These are phyloP conservation scores for Botia almorhae DNA, from an alignment of 2,797 vertebrate genomes.

Conservation along the genomic window DNA sequence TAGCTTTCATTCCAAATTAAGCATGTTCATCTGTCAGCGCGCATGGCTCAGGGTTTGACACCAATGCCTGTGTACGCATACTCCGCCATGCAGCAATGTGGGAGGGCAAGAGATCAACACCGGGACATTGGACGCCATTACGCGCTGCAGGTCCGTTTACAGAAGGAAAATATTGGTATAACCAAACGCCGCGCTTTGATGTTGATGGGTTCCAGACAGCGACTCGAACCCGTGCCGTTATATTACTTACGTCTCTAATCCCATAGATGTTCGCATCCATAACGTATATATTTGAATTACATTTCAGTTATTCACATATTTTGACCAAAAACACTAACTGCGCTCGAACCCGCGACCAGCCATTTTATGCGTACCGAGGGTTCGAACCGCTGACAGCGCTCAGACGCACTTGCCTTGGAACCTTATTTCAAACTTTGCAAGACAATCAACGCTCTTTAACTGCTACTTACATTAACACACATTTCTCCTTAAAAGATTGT, in stretches of 20 bases:
- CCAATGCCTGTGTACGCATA: constrained; percentile 24
- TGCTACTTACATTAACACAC: background rate
- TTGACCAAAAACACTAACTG: constrained; percentile 47
- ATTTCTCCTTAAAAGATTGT: background rate
- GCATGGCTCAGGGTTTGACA: constrained; percentile 46
- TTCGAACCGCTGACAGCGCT: constrained; percentile 76
- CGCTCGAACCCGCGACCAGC: constrained; percentile 84
- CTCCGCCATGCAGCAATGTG: constrained; percentile 33
- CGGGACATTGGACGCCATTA: constrained; percentile 80
- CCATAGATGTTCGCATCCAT: background rate
- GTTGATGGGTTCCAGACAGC: constrained; percentile 17
- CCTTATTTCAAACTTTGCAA: constrained; percentile 69
- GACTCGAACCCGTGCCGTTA: constrained; percentile 55
- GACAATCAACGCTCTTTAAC: constrained; percentile 54
- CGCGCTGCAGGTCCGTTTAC: constrained; percentile 77
- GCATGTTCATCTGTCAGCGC: constrained; percentile 37
- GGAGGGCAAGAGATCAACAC: constrained; percentile 65
- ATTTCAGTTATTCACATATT: background rate
- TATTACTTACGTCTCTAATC: constrained; percentile 10
- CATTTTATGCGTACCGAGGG: constrained; percentile 83
- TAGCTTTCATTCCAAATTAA: constrained; percentile 26
- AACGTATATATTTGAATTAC: background rate
- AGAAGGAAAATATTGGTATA: constrained; percentile 29
- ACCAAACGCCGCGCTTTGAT: constrained; percentile 51
- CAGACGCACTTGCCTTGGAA: constrained; percentile 55